A percentile compares a stretch with the other conserved stretches of the same genome.
phyloP scores from a whole-genome alignment of 2,113 vertebrate genomes.

The Gasterosteus nipponicus region DNA sequence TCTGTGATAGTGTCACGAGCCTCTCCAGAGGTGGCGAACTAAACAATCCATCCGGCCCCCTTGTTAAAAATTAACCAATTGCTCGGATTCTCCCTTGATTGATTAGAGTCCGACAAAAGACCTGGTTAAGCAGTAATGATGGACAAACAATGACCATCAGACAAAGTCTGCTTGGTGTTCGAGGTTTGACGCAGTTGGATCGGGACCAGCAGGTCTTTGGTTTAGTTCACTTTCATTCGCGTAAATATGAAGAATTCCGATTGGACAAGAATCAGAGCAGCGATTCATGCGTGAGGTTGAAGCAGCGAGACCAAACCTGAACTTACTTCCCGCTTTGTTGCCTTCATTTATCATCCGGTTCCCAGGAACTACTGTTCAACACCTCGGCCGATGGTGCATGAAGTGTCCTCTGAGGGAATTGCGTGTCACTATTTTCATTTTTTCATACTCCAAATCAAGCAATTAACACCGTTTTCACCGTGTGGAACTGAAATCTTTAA shows the following conservation, averaged over 20 bases:
- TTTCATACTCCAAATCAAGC: no score
- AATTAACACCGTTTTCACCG: no score
- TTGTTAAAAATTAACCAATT: background rate
- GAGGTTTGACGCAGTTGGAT: background rate
- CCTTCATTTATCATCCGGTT: conserved; percentile 9
- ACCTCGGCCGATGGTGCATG: no score
- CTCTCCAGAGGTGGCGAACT: background rate
- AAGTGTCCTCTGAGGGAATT: no score
- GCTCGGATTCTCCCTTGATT: background rate
- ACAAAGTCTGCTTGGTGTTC: background rate
- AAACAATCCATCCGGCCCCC: background rate
- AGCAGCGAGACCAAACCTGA: conserved; percentile 12
- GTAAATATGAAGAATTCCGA: conserved; percentile 2
- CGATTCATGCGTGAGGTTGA: background rate
- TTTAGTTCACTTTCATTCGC: conserved; percentile 2
- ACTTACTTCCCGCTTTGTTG: no score
- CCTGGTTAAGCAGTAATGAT: background rate
- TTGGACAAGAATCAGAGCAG: background rate
- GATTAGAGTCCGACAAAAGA: background rate
- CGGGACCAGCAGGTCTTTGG: background rate
- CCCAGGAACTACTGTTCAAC: background rate
- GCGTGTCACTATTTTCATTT: no score
- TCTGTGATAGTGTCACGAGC: background rate
- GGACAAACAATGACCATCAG: conserved; percentile 7
- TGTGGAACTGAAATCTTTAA: no score